Conservation (phyloP, 2,888 invertebrate genomes). For the Pammene fasciana region DNA sequence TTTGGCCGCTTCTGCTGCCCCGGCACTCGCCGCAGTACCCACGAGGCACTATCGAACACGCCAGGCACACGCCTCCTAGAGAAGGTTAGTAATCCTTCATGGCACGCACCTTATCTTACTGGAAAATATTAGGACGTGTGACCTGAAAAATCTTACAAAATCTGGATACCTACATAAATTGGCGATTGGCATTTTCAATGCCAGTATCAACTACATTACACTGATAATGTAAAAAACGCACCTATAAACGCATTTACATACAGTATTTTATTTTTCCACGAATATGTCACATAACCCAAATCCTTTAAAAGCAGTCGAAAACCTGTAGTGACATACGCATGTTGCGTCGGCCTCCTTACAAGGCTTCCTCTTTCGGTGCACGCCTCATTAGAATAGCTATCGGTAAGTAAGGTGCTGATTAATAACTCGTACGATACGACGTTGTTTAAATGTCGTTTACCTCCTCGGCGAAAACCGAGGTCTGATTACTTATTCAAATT, state of each 20-base stretch:
- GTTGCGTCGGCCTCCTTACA: slow-evolving; percentile 79
- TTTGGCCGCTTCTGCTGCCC: slow-evolving; percentile 84
- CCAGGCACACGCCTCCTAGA: slow-evolving; percentile 72
- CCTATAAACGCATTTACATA: background rate
- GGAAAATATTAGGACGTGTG: background rate
- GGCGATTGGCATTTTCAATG: background rate
- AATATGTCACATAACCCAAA: slow-evolving; percentile 34
- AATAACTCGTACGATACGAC: slow-evolving; percentile 72
- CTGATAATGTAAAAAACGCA: background rate
- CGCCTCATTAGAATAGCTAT: slow-evolving; percentile 82
- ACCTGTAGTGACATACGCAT: slow-evolving; percentile 51
- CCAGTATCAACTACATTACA: background rate
- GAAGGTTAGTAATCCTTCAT: slow-evolving; percentile 59
- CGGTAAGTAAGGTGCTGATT: slow-evolving; percentile 74
- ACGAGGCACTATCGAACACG: slow-evolving; percentile 71
- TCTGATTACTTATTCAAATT: slow-evolving; percentile 71
- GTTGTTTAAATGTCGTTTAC: slow-evolving; percentile 81
- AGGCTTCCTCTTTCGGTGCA: slow-evolving; percentile 63
- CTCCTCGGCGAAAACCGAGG: slow-evolving; percentile 68
- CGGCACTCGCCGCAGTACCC: slow-evolving; percentile 78
- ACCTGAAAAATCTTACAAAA: background rate
- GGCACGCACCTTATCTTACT: background rate
- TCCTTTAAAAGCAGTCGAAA: slow-evolving; percentile 34
- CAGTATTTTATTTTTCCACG: slow-evolving; percentile 7
- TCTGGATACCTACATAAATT: background rate